Evolutionary conservation across 2,888 invertebrate genomes (phyloP).

Genomic region (Nebria brevicollis): DNA sequence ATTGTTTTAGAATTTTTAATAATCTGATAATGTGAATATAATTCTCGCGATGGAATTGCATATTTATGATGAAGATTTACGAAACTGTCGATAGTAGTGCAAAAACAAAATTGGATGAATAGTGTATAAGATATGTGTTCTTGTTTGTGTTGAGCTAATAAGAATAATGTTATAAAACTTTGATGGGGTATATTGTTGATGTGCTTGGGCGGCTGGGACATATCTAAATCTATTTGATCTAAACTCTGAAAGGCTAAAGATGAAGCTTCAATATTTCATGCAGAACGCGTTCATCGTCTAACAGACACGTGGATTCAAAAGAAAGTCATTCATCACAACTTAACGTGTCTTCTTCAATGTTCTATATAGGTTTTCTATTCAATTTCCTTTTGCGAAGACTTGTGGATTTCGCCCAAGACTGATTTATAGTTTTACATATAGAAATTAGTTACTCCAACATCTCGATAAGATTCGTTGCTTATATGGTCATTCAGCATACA

Average conservation of each 20-base stretch:
- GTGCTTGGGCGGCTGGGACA: neutral
- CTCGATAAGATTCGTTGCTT: neutral
- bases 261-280: constrained; percentile 27
- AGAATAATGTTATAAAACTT: neutral
- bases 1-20: too few relatives aligned
- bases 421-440: constrained; percentile 25
- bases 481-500: too few relatives aligned
- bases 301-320: constrained; percentile 27
- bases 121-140: too few relatives aligned
- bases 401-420: constrained; percentile 11
- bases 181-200: neutral
- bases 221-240: neutral
- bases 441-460: constrained; percentile 18
- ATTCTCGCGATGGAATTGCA: too few relatives aligned
- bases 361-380: constrained; percentile 8
- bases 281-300: constrained; percentile 11
- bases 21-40: too few relatives aligned
- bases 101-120: too few relatives aligned
- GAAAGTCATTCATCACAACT: constrained; percentile 32
- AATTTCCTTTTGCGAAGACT: constrained; percentile 2
- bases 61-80: too few relatives aligned
- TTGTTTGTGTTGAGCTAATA: neutral
- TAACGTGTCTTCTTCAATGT: constrained; percentile 3
- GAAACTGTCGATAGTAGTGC: too few relatives aligned
- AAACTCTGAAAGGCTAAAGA: neutral